phyloP scores from a whole-genome alignment of 2,113 vertebrate species.

The Elephas maximus region DNA sequence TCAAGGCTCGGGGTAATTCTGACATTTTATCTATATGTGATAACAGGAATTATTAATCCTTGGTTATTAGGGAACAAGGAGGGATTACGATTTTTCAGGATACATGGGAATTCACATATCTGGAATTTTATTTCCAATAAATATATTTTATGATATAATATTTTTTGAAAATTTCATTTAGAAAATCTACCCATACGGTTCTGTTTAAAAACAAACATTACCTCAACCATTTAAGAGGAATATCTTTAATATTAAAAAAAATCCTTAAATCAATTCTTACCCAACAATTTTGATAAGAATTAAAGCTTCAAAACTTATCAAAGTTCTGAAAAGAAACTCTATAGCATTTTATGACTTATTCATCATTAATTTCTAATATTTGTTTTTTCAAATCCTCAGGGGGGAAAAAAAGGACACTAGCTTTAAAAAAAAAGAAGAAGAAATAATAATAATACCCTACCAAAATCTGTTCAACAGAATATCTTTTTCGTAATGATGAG shows the following conservation, averaged over 20 bases:
- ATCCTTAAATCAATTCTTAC: background rate
- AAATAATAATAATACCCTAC: background rate
- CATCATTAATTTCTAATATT: background rate
- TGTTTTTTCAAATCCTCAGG: background rate
- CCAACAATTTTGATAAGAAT: background rate
- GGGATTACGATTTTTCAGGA: background rate
- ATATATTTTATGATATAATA: background rate
- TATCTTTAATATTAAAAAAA: background rate
- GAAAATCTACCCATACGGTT: background rate
- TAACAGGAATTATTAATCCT: background rate
- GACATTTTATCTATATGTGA: background rate
- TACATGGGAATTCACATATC: background rate
- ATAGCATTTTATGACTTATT: background rate
- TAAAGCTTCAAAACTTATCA: background rate
- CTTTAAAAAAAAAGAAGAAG: background rate
- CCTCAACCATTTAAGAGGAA: background rate
- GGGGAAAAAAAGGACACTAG: background rate
- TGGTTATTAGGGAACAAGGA: background rate
- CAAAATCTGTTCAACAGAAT: background rate
- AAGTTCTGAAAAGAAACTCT: too few relatives aligned
- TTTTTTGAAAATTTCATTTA: background rate
- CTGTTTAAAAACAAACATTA: background rate
- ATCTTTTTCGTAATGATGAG: background rate
- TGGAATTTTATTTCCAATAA: background rate
- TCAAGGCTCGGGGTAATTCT: background rate